These are phyloP conservation scores for Agrochola circellaris DNA, from an alignment of 2,888 invertebrate genomes.

Conservation along the genomic window DNA sequence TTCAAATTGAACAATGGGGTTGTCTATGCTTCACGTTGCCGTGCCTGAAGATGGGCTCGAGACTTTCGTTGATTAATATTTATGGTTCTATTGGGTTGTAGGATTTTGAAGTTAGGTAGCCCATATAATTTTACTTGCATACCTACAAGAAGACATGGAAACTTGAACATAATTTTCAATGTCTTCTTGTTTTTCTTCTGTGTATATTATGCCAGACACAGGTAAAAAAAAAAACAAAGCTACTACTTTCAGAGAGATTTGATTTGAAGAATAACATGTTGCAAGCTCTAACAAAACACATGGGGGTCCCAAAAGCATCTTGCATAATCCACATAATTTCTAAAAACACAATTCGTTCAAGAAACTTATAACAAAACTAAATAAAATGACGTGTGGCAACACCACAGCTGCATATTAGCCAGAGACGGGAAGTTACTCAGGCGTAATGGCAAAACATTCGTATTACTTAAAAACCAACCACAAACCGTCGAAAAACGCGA, in stretches of 20 bases:
- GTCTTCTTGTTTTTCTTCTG: not conserved
- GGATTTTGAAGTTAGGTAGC: not conserved
- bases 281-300: constrained; percentile 8
- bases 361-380: constrained; percentile 79
- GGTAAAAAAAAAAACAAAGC: not conserved
- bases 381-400: constrained; percentile 79
- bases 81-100: constrained; percentile 46
- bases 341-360: constrained; percentile 75
- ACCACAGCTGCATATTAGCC: constrained; percentile 79
- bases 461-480: constrained; percentile 87
- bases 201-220: not conserved
- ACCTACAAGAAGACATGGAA: not conserved
- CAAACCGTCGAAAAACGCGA: constrained; percentile 86
- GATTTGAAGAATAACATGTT: not conserved
- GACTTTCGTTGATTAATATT: constrained; percentile 64
- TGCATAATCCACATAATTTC: constrained; percentile 46
- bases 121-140: not conserved
- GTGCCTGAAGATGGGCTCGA: constrained; percentile 54
- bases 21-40: constrained; percentile 64
- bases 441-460: constrained; percentile 87
- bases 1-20: constrained; percentile 69
- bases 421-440: constrained; percentile 80
- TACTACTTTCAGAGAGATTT: not conserved
- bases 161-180: not conserved
- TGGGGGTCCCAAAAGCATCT: constrained; percentile 27